Evolutionary conservation across 2,888 invertebrate species (phyloP).

Genomic region (Eucriotettix oculatus): DNA sequence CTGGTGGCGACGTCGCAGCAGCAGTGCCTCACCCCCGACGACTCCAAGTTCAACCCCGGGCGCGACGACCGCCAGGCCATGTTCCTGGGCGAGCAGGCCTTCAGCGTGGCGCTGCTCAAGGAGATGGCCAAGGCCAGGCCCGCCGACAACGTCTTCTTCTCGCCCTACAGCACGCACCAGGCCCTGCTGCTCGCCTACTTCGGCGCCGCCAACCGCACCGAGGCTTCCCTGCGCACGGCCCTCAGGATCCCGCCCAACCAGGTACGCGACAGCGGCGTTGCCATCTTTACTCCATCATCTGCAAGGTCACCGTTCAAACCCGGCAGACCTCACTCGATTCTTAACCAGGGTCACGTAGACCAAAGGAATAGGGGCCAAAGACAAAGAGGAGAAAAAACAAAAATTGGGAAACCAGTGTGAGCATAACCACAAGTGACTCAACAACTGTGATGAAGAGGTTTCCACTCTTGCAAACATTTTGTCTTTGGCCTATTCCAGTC

Average conservation of each 20-base stretch:
- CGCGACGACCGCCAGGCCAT: conserved; percentile 16
- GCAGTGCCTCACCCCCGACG: conserved; percentile 33
- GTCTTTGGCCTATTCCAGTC: too few species aligned
- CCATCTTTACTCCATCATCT: too few species aligned
- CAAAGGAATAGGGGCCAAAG: too few species aligned
- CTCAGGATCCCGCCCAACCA: conserved; percentile 32
- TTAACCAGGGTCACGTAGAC: too few species aligned
- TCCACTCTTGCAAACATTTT: too few species aligned
- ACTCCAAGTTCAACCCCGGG: conserved; percentile 20
- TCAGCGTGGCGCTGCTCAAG: conserved; percentile 52
- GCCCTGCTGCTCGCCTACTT: conserved; percentile 64
- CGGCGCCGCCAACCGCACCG: conserved; percentile 54
- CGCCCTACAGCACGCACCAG: conserved; percentile 73
- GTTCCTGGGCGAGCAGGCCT: conserved; percentile 38
- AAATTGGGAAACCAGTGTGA: too few species aligned
- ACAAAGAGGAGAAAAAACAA: too few species aligned
- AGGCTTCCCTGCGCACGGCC: conserved; percentile 41
- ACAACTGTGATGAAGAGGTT: too few species aligned
- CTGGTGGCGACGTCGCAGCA: conserved; percentile 13
- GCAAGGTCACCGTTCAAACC: too few species aligned
- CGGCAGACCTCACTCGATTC: too few species aligned
- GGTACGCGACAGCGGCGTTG: neutral
- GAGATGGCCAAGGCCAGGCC: conserved; percentile 46
- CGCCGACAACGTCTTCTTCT: conserved; percentile 67
- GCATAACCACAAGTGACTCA: too few species aligned